phyloP scores from a whole-genome alignment of 2,113 vertebrate genomes.

The Alectura lathami region DNA sequence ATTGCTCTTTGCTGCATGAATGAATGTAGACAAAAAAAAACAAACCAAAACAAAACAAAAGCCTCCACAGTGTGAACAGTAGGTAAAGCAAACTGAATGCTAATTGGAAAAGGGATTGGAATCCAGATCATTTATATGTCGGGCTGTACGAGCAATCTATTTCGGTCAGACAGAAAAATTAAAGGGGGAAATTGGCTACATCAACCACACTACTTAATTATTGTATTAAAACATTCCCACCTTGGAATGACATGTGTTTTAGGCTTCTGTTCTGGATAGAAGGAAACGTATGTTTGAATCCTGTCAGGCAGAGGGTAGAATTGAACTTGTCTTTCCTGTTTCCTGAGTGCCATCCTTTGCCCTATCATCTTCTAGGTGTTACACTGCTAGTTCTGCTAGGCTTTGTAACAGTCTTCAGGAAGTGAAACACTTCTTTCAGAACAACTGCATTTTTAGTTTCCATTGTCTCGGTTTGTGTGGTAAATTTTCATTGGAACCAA shows the following conservation, averaged over 20 bases:
- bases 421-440: background rate
- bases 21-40: background rate
- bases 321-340: background rate
- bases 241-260: background rate
- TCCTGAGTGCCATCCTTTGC: background rate
- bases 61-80: background rate
- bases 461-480: background rate
- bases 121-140: background rate
- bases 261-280: background rate
- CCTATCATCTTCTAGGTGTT: background rate
- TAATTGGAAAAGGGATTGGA: background rate
- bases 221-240: background rate
- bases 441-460: background rate
- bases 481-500: background rate
- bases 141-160: background rate
- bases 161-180: background rate
- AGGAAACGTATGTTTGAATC: rapidly evolving
- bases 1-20: constrained; percentile 4
- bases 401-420: background rate
- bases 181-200: background rate
- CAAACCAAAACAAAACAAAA: background rate
- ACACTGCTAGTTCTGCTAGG: background rate
- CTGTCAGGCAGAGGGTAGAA: background rate
- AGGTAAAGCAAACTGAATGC: background rate
- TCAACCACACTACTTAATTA: background rate